phyloP scores from a whole-genome alignment of 2,113 vertebrate genomes.

The Hypanus sabinus region DNA sequence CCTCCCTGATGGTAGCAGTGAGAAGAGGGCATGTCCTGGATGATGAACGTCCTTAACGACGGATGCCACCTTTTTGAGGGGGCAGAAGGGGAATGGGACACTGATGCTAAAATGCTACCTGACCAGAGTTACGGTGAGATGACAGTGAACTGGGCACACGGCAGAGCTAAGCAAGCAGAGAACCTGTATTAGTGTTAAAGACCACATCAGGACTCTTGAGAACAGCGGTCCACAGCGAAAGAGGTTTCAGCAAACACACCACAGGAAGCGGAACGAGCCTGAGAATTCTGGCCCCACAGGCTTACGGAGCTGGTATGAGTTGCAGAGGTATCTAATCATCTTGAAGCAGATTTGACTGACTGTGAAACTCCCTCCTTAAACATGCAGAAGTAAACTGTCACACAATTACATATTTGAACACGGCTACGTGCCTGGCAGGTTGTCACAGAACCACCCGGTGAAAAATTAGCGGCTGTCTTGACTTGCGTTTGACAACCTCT shows the following conservation, averaged over 20 bases:
- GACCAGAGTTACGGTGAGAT: too few species aligned
- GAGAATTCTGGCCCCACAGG: background rate
- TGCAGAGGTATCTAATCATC: background rate
- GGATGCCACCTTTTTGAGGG: too few species aligned
- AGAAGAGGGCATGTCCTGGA: too few species aligned
- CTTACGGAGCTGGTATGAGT: background rate
- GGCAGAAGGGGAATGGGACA: too few species aligned
- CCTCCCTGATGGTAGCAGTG: too few species aligned
- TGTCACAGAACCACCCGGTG: background rate
- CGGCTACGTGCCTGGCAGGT: background rate
- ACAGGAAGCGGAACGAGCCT: background rate
- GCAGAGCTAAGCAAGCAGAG: too few species aligned
- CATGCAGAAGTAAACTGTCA: background rate
- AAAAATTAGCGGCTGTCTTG: constrained; percentile 28
- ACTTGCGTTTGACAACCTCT: background rate
- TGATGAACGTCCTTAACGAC: too few species aligned
- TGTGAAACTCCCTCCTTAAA: background rate
- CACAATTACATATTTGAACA: constrained; percentile 4
- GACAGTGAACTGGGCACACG: too few species aligned
- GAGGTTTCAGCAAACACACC: background rate
- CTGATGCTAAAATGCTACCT: too few species aligned
- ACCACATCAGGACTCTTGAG: too few species aligned
- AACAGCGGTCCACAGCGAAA: background rate
- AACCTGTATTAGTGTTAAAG: too few species aligned
- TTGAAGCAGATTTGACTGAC: constrained; percentile 3